These are phyloP conservation scores for Therioaphis trifolii DNA, from an alignment of 2,888 invertebrate species.

Conservation along the genomic window DNA sequence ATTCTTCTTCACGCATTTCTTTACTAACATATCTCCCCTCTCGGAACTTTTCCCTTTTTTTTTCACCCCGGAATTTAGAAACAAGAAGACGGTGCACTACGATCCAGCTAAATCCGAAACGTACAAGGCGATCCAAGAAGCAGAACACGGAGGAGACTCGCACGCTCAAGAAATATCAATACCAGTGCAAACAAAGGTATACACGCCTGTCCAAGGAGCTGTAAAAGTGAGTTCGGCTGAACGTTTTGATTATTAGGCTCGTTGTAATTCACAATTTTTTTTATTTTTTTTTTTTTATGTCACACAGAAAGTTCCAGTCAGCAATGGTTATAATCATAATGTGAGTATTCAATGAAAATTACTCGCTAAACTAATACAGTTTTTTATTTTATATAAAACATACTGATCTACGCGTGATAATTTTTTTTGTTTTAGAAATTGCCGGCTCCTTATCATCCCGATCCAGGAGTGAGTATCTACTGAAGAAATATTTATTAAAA, in stretches of 20 bases:
- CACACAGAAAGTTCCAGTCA: constrained; percentile 60
- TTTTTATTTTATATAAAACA: background rate
- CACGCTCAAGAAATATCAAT: constrained; percentile 77
- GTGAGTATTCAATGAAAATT: constrained; percentile 56
- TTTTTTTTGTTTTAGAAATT: constrained; percentile 38
- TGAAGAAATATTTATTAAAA: background rate
- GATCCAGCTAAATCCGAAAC: constrained; percentile 91
- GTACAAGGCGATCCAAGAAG: constrained; percentile 86
- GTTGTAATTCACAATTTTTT: background rate
- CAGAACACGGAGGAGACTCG: constrained; percentile 75
- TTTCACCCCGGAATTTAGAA: constrained; percentile 68
- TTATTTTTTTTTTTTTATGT: constrained; percentile 28
- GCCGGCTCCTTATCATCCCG: constrained; percentile 44
- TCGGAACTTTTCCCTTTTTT: constrained; percentile 48
- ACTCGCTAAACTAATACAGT: background rate
- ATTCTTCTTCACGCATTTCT: constrained; percentile 57
- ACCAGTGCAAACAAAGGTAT: constrained; percentile 83
- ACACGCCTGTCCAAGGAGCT: constrained; percentile 73
- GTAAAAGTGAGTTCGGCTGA: constrained; percentile 47
- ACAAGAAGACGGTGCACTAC: constrained; percentile 80
- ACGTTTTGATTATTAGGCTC: background rate
- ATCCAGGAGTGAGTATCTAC: constrained; percentile 43
- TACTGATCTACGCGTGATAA: background rate
- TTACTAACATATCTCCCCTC: constrained; percentile 58
- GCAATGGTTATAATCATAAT: constrained; percentile 59